These are phyloP conservation scores for Seira sanloemensis DNA, from an alignment of 2,888 invertebrate species.

Conservation along the genomic window DNA sequence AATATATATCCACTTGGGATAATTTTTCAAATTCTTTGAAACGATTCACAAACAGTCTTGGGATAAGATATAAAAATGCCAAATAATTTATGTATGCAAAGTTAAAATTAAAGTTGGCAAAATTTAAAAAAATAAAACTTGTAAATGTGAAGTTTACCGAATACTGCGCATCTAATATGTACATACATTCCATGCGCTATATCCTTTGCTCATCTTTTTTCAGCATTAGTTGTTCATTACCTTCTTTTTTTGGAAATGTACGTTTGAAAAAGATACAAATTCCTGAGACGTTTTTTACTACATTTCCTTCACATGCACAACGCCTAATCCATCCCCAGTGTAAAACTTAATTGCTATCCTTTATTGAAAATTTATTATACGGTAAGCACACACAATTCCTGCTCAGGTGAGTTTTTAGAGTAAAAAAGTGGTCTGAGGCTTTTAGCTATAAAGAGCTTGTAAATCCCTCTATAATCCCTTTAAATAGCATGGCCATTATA, in stretches of 20 bases:
- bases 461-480: neutral
- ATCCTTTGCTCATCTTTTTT: neutral
- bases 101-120: no score
- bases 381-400: no score
- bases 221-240: neutral
- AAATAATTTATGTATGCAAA: no score
- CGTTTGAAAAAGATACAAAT: neutral
- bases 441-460: neutral
- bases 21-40: no score
- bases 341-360: constrained; percentile 54
- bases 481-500: neutral
- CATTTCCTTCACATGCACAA: neutral
- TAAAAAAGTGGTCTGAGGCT: neutral
- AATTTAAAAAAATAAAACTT: no score
- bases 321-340: constrained; percentile 30
- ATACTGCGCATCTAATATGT: no score
- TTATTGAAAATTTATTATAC: constrained; percentile 59
- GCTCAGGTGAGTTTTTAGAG: neutral
- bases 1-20: no score
- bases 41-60: no score
- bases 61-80: no score
- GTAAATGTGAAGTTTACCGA: no score
- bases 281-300: constrained; percentile 37
- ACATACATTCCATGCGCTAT: neutral
- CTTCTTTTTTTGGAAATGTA: neutral